Percentiles rank a stretch among this genome's conserved stretches.
phyloP scores from a whole-genome alignment of 2,888 invertebrate genomes.

The Mimachlamys varia region DNA sequence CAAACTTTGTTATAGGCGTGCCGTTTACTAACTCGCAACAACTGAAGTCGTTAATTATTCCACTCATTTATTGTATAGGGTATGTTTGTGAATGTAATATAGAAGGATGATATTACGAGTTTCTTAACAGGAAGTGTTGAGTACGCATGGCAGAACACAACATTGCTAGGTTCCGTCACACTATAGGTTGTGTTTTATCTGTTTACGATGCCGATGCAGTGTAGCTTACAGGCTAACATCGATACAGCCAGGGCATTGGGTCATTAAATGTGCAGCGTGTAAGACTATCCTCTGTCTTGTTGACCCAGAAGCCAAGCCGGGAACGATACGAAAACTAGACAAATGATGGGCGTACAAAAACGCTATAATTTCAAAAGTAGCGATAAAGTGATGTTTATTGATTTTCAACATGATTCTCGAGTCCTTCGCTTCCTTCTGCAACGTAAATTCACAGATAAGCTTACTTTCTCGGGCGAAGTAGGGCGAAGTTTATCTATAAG shows the following conservation, averaged over 20 bases:
- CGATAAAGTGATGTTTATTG: neutral
- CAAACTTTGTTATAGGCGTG: too few relatives aligned
- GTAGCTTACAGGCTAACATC: neutral
- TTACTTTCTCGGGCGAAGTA: neutral
- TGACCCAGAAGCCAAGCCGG: neutral
- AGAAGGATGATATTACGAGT: neutral
- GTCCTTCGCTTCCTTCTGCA: conserved; percentile 13
- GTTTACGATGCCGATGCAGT: neutral
- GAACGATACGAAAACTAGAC: neutral
- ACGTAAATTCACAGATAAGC: neutral
- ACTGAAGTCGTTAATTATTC: too few relatives aligned
- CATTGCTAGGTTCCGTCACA: neutral
- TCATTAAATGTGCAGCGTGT: neutral
- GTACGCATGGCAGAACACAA: neutral
- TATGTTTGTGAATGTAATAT: neutral
- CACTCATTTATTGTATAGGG: too few relatives aligned
- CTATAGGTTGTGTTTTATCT: neutral
- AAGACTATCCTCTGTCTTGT: too few relatives aligned
- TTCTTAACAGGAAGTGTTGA: neutral
- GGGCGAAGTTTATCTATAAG: conserved; percentile 18
- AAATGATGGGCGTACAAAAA: neutral
- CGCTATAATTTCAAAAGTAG: neutral
- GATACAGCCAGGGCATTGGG: neutral
- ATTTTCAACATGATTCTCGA: neutral
- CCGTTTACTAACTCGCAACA: too few relatives aligned